A percentile compares a stretch with the other conserved stretches of the same genome.
Conservation (phyloP, 2,797 vertebrate species). For the Arrhamphus sclerolepis region DNA sequence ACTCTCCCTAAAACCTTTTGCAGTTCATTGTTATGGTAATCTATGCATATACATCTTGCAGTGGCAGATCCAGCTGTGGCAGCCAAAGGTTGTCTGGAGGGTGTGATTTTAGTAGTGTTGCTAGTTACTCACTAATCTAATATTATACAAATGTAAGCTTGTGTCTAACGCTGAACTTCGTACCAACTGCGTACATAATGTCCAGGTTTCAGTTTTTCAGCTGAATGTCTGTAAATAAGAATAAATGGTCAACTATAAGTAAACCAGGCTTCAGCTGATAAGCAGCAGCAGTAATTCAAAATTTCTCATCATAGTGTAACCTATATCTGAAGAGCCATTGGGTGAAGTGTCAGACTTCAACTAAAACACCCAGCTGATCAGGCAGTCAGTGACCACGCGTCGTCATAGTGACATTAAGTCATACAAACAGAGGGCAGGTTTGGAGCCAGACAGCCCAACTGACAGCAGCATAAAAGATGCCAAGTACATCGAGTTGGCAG, state of each 20-base stretch:
- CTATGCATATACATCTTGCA: slow-evolving; percentile 63
- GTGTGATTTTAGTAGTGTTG: slow-evolving; percentile 43
- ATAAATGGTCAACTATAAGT: no score
- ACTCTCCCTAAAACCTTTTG: slow-evolving; percentile 66
- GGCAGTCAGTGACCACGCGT: slow-evolving; percentile 3
- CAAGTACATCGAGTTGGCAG: slow-evolving; percentile 41
- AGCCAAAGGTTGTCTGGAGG: slow-evolving; percentile 58
- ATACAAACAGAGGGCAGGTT: slow-evolving; percentile 2
- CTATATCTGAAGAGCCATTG: not conserved
- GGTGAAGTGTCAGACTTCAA: not conserved
- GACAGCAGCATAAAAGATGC: slow-evolving; percentile 14
- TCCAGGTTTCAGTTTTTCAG: no score
- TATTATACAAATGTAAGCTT: slow-evolving; percentile 36
- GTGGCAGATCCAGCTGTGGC: slow-evolving; percentile 63
- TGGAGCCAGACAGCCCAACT: slow-evolving; percentile 16
- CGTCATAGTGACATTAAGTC: slow-evolving; percentile 8
- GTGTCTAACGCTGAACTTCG: slow-evolving; percentile 15
- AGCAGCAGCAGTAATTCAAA: no score
- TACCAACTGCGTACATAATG: no score
- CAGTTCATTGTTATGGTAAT: slow-evolving; percentile 76
- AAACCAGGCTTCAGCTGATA: no score
- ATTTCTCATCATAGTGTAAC: no score
- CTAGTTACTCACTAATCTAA: slow-evolving; percentile 40
- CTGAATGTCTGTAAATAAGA: no score
- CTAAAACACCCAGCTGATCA: not conserved